Base-by-base conservation (phyloP, 2,888 invertebrate species). In the Limenitis camilla region DNA sequence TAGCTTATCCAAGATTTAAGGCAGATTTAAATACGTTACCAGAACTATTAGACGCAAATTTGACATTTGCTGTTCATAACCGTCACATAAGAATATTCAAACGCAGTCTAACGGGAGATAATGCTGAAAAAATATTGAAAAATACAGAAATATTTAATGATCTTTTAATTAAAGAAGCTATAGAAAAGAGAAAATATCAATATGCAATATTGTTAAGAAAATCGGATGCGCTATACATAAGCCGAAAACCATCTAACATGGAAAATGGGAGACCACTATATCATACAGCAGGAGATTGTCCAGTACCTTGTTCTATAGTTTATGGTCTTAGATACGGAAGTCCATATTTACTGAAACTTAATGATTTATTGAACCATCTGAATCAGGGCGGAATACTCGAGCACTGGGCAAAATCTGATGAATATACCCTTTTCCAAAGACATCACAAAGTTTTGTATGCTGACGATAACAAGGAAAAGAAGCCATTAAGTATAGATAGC, bases 251-350 rank as follows among this genome's bases (percentile, higher is more conserved):
- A 36, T 53, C 64, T 0, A 81, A 85, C 57, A 74, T 78, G 64
- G 46, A 62, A 9, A 62, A 76, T 31, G 89, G 89, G 0, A 78
- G 82, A 36, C 84, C 88, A 0, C 36, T 89, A 0, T 90, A 77
- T 56, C 88, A 89, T 60, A 71, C 81, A 0, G 82, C 89, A 65
- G 59, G 64, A 6, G 82, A 87, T 30, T 90, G 90, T 60, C 88
- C 90, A 9, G 78, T 90, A 0, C 90, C 90, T 0, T 89, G 89
- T 64, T 81, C 82, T 11, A 82, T 89, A 0, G 90, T 89, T 0
- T 90, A 89, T 54, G 88, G 89, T 1, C 71, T 89, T 7, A 81
- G 85, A n/a, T 89, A 89, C 58, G 91, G 91, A 1, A 90, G 90
- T 31, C 90, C 90, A 0, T 90, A 89, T 64, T 67, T 89, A 43